A percentile compares a stretch with the other conserved stretches of the same genome.
Evolutionary conservation across 2,113 vertebrate genomes (phyloP).

Genomic region (Paratilapia polleni): DNA sequence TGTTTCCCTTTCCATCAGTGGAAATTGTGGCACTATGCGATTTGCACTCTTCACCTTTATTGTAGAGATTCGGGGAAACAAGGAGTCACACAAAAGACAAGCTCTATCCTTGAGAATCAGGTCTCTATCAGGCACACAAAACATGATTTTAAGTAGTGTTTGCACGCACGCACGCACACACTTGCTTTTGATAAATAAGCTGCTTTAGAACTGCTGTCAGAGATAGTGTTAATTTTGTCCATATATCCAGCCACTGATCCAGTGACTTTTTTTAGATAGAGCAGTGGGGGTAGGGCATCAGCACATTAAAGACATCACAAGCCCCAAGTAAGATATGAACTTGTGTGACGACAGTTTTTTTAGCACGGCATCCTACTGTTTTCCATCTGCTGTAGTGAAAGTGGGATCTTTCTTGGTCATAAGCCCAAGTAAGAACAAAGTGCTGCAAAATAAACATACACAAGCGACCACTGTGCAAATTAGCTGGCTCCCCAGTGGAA

Average conservation of each 20-base stretch:
- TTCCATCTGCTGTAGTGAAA: neutral
- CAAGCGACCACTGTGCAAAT: neutral
- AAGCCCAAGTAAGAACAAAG: neutral
- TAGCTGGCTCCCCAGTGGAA: neutral
- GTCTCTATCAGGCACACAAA: too few species aligned
- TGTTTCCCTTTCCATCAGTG: neutral
- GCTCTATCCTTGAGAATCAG: neutral
- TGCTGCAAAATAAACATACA: neutral
- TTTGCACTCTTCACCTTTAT: neutral
- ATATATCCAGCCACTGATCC: neutral
- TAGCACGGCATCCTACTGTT: neutral
- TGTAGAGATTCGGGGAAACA: neutral
- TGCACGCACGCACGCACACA: too few species aligned
- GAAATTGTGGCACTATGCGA: neutral
- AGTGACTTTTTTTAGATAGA: neutral
- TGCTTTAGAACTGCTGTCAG: neutral
- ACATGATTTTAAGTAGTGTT: too few species aligned
- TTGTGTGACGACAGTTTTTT: neutral
- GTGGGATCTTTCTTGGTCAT: neutral
- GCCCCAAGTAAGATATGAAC: neutral
- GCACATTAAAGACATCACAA: constrained; percentile 4
- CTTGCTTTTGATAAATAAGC: neutral
- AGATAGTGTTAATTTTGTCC: neutral
- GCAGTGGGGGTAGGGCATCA: neutral
- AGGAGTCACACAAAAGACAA: neutral